A percentile compares a stretch with the other conserved stretches of the same genome.
phyloP scores from a whole-genome alignment of 2,888 invertebrate genomes.

The Cataglyphis altisquamis region DNA sequence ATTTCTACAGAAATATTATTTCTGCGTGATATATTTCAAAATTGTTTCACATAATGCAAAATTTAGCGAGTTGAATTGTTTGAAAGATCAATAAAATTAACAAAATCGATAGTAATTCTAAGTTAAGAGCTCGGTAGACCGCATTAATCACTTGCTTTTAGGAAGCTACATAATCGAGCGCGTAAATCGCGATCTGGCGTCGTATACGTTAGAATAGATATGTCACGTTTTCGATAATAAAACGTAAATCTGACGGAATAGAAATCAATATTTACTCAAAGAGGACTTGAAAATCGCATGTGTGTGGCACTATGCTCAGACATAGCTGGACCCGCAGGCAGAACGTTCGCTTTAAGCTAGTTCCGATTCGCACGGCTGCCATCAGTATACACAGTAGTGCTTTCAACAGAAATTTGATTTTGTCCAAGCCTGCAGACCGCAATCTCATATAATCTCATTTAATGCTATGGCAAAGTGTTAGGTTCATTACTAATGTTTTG shows the following conservation, averaged over 20 bases:
- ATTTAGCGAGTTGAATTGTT: not conserved
- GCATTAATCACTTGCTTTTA: constrained; percentile 45
- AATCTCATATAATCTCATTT: constrained; percentile 53
- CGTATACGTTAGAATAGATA: constrained; percentile 23
- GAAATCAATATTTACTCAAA: constrained; percentile 37
- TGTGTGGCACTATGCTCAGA: not conserved
- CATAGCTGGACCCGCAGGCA: constrained; percentile 20
- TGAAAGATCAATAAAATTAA: constrained; percentile 20
- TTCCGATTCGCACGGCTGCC: constrained; percentile 35
- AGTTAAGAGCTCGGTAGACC: constrained; percentile 41
- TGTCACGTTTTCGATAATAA: constrained; percentile 32
- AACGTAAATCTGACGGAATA: constrained; percentile 30
- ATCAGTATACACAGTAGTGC: constrained; percentile 44
- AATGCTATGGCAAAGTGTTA: constrained; percentile 42
- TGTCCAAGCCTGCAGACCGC: constrained; percentile 34
- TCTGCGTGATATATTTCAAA: not conserved
- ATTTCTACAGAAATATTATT: not conserved
- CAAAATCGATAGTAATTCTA: constrained; percentile 40
- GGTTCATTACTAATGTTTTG: constrained; percentile 44
- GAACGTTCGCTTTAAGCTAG: constrained; percentile 42
- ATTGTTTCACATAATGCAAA: not conserved
- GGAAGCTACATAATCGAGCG: constrained; percentile 5
- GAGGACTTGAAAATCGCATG: constrained; percentile 17
- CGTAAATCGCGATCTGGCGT: constrained; percentile 33
- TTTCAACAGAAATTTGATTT: constrained; percentile 51